phyloP scores from a whole-genome alignment of 2,797 vertebrate species.

The Periparus ater region DNA sequence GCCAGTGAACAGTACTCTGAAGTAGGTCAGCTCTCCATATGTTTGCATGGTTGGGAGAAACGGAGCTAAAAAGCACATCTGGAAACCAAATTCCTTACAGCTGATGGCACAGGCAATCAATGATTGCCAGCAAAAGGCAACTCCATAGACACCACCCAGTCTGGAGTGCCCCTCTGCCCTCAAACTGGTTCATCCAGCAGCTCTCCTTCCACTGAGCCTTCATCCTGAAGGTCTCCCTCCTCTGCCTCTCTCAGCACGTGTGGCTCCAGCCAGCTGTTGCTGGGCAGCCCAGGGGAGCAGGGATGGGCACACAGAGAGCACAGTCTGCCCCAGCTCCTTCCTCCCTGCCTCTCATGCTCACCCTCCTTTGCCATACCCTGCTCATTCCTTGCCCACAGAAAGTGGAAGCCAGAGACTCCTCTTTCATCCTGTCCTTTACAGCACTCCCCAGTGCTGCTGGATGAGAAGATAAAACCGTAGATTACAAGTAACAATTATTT shows the following conservation, averaged over 20 bases:
- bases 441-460: neutral
- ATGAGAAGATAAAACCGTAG: neutral
- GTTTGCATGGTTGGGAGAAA: neutral
- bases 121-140: neutral
- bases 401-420: neutral
- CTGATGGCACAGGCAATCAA: neutral
- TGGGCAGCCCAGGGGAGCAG: neutral
- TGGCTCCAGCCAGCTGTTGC: neutral
- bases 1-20: neutral
- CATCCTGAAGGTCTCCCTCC: neutral
- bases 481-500: neutral
- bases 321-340: neutral
- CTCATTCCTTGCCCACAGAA: neutral
- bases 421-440: neutral
- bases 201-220: neutral
- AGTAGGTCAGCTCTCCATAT: neutral
- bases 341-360: neutral
- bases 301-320: neutral
- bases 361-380: neutral
- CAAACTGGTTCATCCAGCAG: neutral
- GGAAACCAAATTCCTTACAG: neutral
- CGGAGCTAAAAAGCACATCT: neutral
- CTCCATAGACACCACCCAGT: neutral
- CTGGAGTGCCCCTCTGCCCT: neutral
- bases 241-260: neutral